Evolutionary conservation across 1,140 invertebrate species (phyloP).

Genomic region (Leptoteleia sp.): DNA sequence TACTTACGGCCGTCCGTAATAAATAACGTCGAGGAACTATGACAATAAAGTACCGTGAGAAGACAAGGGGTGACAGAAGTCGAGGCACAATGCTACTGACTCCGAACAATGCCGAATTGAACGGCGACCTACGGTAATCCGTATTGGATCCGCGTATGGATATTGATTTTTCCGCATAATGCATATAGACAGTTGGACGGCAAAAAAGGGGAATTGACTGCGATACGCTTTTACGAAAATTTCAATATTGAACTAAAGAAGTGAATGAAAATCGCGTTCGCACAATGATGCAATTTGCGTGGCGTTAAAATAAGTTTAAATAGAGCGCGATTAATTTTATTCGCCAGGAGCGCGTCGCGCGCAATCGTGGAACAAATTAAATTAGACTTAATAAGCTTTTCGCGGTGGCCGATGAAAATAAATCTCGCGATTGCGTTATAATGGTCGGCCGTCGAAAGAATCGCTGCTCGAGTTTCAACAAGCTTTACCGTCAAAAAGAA

Average conservation of each 20-base stretch:
- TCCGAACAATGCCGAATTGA: constrained; percentile 64
- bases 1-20: constrained; percentile 32
- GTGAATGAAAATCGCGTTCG: constrained; percentile 19
- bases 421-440: constrained; percentile 2
- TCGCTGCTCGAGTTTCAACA: too few relatives aligned
- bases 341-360: not conserved
- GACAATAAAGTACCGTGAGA: constrained; percentile 66
- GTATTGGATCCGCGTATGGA: constrained; percentile 61
- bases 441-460: constrained; percentile 8
- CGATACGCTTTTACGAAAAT: constrained; percentile 51
- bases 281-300: constrained; percentile 23
- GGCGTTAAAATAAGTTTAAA: constrained; percentile 31
- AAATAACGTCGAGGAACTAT: constrained; percentile 58
- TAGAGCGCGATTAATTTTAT: constrained; percentile 25
- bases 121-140: constrained; percentile 66
- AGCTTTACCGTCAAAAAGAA: not conserved
- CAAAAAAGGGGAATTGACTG: constrained; percentile 52
- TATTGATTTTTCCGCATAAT: constrained; percentile 66
- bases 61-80: constrained; percentile 67
- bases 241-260: constrained; percentile 58
- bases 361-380: constrained; percentile 16
- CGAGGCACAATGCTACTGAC: constrained; percentile 56
- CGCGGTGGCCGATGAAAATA: constrained; percentile 6
- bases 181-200: constrained; percentile 45
- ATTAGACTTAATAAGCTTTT: constrained; percentile 17